Evolutionary conservation across 2,797 vertebrate genomes (phyloP), one percentile per base, ranked within the genome.

Genomic region (Gallinago nigripennis): DNA sequence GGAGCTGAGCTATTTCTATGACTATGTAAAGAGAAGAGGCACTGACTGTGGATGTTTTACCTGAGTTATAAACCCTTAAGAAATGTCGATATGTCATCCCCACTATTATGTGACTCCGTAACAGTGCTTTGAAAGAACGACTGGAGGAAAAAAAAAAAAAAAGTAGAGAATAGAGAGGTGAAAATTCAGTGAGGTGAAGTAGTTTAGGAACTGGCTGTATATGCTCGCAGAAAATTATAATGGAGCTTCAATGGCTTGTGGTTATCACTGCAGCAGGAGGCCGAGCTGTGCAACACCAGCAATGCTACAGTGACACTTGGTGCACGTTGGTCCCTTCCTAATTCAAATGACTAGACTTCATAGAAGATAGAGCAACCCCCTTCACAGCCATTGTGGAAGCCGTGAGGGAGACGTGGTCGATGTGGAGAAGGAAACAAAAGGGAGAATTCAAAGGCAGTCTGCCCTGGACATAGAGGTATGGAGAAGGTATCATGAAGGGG

Each of bases 331-430:
- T 77, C 60, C 51, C 30, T 85, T 95, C 81, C 58, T 72, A 39
- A 10, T 65, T 63, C 1, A 4, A 37, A 68, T 3, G 4, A 35
- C 76, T 37, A 45, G 58, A 69, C 23, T 51, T 75, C 17, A 33
- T 84, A 31, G 25, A 63, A 35, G 43, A 77, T 41, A n/a, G 56
- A 73, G 21, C 21, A 72, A 69, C 6, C 0, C 12, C 19, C 21
- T 66, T 56, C 58, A 41, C 21, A 78, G 31, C 16, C 28, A 33
- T 25, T 17, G 14, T 16, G 13, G 57, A 56, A 87, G 31, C 25
- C 48, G 5, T 7, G 18, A 85, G 37, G 39, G 27, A 82, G 19
- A 46, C 25, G 3, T 1, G 3, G 43, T 6, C 0, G 2, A 8
- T 12, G 21, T 12, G 14, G 31, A 39, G 33, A 48, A 61, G n/a